Percentiles rank a stretch among this genome's conserved stretches.
Evolutionary conservation across 2,888 invertebrate genomes (phyloP).

Genomic region (Rapana venosa): DNA sequence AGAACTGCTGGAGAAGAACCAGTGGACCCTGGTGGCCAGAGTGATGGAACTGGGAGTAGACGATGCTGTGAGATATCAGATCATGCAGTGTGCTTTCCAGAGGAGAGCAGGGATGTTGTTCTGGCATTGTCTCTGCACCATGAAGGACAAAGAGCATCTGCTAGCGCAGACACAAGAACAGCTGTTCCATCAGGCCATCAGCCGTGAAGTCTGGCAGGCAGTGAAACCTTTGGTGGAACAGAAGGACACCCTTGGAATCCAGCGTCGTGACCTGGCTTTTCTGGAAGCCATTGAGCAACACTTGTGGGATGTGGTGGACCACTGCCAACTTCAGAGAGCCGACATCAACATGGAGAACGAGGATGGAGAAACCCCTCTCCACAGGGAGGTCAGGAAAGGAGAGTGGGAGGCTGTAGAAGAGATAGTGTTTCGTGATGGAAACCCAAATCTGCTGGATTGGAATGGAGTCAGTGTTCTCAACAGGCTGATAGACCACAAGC

Average conservation of each 20-base stretch:
- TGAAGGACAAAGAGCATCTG: background rate
- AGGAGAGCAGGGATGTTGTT: background rate
- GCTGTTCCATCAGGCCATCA: constrained; percentile 21
- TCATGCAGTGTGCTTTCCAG: constrained; percentile 7
- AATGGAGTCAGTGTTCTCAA: background rate
- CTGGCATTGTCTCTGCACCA: background rate
- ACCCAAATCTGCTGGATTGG: background rate
- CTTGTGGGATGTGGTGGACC: constrained; percentile 29
- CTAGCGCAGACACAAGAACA: background rate
- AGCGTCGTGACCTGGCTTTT: constrained; percentile 12
- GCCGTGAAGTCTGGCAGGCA: background rate
- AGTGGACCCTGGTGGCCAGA: constrained; percentile 34
- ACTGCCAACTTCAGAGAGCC: constrained; percentile 5
- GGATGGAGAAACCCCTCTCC: background rate
- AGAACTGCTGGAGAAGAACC: constrained; percentile 29
- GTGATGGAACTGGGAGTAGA: constrained; percentile 20
- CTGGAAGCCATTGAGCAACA: constrained; percentile 6
- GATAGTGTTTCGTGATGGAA: background rate
- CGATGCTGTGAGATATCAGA: constrained; percentile 12
- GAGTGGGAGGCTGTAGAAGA: background rate
- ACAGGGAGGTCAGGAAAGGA: constrained; percentile 3
- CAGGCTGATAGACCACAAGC: background rate
- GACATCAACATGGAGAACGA: constrained; percentile 25
- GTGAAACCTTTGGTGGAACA: background rate
- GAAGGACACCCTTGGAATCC: constrained; percentile 9